Conservation (phyloP, 2,113 vertebrate species). For the Lynx canadensis region DNA sequence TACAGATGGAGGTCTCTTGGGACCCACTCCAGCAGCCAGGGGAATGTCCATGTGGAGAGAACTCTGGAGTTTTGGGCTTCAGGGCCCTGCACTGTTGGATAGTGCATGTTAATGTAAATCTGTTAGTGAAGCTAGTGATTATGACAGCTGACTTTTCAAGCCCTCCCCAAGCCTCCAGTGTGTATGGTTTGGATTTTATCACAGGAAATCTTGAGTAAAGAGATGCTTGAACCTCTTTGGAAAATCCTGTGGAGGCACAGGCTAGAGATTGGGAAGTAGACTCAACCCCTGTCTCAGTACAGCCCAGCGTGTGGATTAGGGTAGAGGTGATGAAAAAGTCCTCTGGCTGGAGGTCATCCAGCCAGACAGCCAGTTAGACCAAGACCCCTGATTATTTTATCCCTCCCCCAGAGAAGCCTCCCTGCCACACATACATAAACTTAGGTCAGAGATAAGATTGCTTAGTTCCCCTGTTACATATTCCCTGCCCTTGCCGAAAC, state of each 20-base stretch:
- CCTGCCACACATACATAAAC: not conserved
- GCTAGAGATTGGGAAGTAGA: not conserved
- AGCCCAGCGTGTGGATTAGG: not conserved
- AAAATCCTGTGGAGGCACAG: not conserved
- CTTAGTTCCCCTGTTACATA: not conserved
- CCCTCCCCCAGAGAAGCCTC: not conserved
- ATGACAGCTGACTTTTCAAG: not conserved
- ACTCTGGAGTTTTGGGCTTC: not conserved
- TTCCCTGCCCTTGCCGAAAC: not conserved
- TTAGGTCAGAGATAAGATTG: not conserved
- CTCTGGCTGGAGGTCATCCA: not conserved
- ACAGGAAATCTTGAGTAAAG: not conserved
- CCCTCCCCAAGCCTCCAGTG: not conserved
- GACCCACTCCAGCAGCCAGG: not conserved
- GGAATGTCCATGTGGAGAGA: not conserved
- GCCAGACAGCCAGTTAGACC: not conserved
- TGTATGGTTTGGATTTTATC: not conserved
- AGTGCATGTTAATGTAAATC: not conserved
- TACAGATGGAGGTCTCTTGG: not conserved
- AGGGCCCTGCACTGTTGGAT: rapidly evolving
- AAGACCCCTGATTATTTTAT: not conserved
- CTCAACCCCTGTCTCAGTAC: not conserved
- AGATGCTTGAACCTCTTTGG: not conserved
- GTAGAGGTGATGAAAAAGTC: not conserved
- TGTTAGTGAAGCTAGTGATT: not conserved